Base-by-base conservation (phyloP, 2,888 invertebrate species). In the Hirtodrosophila histrioides region DNA sequence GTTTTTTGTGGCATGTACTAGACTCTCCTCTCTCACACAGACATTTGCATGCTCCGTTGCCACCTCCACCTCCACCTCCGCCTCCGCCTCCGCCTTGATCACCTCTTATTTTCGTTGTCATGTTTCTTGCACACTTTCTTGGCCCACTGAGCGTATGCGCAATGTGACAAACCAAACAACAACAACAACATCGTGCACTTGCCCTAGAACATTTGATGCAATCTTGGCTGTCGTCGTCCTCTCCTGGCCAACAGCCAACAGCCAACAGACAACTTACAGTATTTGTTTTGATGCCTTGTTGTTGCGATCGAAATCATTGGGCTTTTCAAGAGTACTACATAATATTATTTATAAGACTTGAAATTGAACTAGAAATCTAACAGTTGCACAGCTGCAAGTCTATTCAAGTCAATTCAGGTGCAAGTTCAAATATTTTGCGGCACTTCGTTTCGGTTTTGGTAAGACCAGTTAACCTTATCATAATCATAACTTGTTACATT, bases 71-170 rank as follows among this genome's bases (percentile, higher is more conserved):
- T 39, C 31, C 11, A 7, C 9, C 12, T 12, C 41, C 12, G 9
- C 23, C 43, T 46, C 17, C 6, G 3, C 27, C 27, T 40, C 31
- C 37, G n/a, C 48, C 24, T 33, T 33, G 46, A 17, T 17, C 17
- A 2, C 17, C 39, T 45, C 39, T 45, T 40, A n/a, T 60, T n/a
- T n/a, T 12, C 27, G 45, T 44, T 55, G 46, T 46, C 39, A 33
- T 53, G 31, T 35, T 45, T 43, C 48, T 48, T 69, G 51, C 46
- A 51, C 45, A 51, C 45, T 49, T 29, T 41, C 56, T 39, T 17
- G 10, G 64, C 43, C 24, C 51, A 66, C 66, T 6, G 46, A 33
- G 66, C 70, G 70, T 56, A 70, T 70, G 71, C 71, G 72, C 70
- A 66, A 70, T 51, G 37, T 12, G 36, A 46, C 55, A 54, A 45